These are phyloP conservation scores for Hoplodrina ambigua DNA, from an alignment of 2,888 invertebrate genomes.

Conservation along the genomic window DNA sequence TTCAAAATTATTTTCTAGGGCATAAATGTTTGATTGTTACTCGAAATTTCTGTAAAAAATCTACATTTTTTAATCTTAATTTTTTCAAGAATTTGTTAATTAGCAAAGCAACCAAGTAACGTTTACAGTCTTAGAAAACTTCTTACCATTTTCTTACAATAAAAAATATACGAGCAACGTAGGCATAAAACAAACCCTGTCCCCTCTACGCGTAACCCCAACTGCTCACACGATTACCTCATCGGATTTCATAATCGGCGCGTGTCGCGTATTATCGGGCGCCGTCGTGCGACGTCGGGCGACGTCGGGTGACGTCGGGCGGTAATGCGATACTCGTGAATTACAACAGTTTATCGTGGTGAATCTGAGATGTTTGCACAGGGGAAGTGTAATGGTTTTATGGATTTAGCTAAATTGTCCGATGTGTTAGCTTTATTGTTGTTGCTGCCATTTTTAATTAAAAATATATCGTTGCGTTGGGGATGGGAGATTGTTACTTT, in stretches of 20 bases:
- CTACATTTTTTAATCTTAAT: no score
- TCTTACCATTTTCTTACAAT: not conserved
- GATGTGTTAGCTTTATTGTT: constrained; percentile 70
- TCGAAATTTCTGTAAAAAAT: no score
- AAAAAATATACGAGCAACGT: not conserved
- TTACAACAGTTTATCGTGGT: constrained; percentile 88
- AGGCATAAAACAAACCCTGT: constrained; percentile 41
- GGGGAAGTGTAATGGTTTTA: constrained; percentile 78
- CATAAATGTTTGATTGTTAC: no score
- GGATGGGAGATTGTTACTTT: constrained; percentile 11
- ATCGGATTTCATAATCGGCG: constrained; percentile 86
- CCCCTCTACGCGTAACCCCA: constrained; percentile 63
- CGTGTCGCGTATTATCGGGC: constrained; percentile 87
- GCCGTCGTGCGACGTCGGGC: constrained; percentile 66
- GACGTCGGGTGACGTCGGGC: constrained; percentile 66
- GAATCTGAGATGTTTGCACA: constrained; percentile 68
- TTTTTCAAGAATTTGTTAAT: no score
- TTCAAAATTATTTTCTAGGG: no score
- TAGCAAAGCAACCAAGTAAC: no score
- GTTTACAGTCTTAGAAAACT: no score
- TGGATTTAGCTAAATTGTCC: constrained; percentile 81
- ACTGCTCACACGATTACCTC: constrained; percentile 70
- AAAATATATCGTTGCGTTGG: constrained; percentile 45
- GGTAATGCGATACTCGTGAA: constrained; percentile 82
- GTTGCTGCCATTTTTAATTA: constrained; percentile 67